Conservation (phyloP, 2,797 vertebrate genomes). For the Gambusia yucatana region DNA sequence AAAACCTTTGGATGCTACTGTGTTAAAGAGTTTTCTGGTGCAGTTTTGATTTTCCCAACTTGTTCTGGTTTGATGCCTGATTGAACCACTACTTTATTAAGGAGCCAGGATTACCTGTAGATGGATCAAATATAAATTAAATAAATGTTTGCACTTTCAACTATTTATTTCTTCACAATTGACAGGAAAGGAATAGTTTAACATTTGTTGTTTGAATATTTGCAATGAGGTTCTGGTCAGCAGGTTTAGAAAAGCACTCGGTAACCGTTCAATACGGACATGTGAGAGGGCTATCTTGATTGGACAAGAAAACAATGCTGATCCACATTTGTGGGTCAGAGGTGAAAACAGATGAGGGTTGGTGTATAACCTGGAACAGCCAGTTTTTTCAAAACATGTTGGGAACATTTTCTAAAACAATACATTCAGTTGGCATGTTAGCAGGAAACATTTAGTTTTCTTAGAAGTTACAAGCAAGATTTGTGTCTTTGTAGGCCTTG, state of each 20-base stretch:
- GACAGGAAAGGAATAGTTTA: not conserved
- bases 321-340: not conserved
- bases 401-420: not conserved
- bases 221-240: not conserved
- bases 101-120: not conserved
- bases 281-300: not conserved
- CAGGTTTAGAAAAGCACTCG: not conserved
- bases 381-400: not conserved
- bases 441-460: not conserved
- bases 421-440: not conserved
- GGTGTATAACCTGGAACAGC: not conserved
- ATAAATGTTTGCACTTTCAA: not conserved
- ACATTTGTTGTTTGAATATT: not conserved
- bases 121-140: not conserved
- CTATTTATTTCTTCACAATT: not conserved
- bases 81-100: no score
- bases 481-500: not conserved
- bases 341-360: not conserved
- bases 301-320: not conserved
- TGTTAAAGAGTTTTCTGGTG: constrained; percentile 6
- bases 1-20: not conserved
- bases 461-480: not conserved
- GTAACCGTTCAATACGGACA: not conserved
- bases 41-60: constrained; percentile 5
- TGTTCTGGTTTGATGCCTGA: not conserved